These are phyloP conservation scores for Labeo calbasu DNA, from an alignment of 2,797 vertebrate genomes.

Conservation along the genomic window DNA sequence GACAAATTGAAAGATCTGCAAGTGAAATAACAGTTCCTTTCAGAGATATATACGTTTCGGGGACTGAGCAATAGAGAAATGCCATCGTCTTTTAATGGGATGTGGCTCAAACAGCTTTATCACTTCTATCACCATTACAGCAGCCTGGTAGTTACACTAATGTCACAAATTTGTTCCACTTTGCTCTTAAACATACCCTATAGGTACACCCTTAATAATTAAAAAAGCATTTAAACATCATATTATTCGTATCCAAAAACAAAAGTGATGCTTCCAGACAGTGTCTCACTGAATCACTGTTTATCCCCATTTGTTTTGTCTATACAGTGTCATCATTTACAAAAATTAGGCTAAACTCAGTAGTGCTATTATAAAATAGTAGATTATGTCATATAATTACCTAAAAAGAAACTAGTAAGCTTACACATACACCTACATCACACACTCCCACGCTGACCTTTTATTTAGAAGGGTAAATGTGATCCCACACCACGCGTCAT, in stretches of 20 bases:
- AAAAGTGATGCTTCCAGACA: neutral
- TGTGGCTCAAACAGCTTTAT: neutral
- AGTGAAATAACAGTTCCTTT: neutral
- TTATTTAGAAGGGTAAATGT: neutral
- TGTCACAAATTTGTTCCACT: neutral
- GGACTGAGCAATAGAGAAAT: neutral
- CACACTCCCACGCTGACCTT: constrained; percentile 15
- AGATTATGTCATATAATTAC: neutral
- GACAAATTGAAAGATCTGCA: neutral
- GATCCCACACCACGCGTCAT: constrained; percentile 12
- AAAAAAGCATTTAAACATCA: neutral
- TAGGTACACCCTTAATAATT: neutral
- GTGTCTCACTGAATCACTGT: neutral
- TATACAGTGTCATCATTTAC: neutral
- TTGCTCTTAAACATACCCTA: neutral
- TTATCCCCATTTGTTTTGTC: neutral
- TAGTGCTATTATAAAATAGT: neutral
- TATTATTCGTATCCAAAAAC: neutral
- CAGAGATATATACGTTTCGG: too few relatives aligned
- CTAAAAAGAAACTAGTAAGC: neutral
- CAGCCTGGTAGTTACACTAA: neutral
- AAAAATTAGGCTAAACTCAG: neutral
- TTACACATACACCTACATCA: neutral
- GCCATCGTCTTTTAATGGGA: neutral
- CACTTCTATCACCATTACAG: neutral